Base-by-base conservation (phyloP, 2,888 invertebrate species). In the Rhingia rostrata region DNA sequence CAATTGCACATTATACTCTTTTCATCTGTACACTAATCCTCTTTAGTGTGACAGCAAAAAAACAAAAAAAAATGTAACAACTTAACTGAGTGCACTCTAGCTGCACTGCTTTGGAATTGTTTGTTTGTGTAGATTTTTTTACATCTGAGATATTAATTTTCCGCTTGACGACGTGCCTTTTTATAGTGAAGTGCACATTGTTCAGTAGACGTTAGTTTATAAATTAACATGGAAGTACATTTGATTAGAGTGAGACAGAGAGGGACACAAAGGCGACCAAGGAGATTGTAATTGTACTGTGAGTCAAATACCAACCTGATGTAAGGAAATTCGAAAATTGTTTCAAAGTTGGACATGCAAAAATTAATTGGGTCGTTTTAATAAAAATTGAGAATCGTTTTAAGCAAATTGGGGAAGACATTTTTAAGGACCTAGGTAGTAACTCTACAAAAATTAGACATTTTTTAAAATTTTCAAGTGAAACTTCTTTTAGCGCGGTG, bases 1-100 rank as follows among this genome's bases (percentile, higher is more conserved):
- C 54, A 81, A 74, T 69, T 53, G 66, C 47, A 30, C 51, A 64
- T 77, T 73, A 79, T 80, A 39, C 73, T 30, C 67, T 64, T 58
- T 60, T 22, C 63, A 0, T 51, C n/a, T 47, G 63, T 14, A 69
- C 41, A 69, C 45, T 73, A 64, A 79, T 79, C 45, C 67, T 54
- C 56, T 73, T 67, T 69, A 69, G 33, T 63, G 39, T n/a, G 54
- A 12, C 9, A 37, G 49, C 37, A 9, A 64, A 54, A 9, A 49
- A 45, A 33, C 10, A 45, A 51, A 47, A 66, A 37, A 32, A 35
- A n/a, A 22, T 22, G 22, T 2, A 22, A 22, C 22, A 73, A 53
- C n/a, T 49, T 54, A 53, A 74, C 63, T 73, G 67, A 73, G 83
- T 79, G 60, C 74, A 79, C 22, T 49, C 49, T 22, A 22, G 22